phyloP scores from a whole-genome alignment of 2,797 vertebrate species.

The Galago senegalensis region DNA sequence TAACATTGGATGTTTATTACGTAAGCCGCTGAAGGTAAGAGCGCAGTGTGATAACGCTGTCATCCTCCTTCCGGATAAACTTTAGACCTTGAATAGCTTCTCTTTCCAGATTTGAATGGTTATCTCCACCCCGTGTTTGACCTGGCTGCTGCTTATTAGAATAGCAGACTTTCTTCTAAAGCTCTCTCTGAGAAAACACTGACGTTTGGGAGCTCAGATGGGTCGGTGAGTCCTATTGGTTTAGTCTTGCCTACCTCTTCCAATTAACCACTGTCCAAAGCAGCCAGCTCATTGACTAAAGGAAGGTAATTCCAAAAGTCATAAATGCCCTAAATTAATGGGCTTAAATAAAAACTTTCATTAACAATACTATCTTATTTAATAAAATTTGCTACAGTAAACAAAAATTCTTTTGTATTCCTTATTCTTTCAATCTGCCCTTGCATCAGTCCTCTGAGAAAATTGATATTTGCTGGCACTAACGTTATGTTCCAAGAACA shows the following conservation, averaged over 20 bases:
- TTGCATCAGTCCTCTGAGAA: background rate
- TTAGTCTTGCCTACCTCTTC: background rate
- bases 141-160: background rate
- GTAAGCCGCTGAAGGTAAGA: background rate
- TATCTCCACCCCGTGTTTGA: background rate
- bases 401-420: background rate
- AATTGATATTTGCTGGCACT: background rate
- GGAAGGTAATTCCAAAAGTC: constrained; percentile 49
- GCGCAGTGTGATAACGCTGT: background rate
- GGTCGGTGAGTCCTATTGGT: background rate
- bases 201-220: background rate
- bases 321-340: background rate
- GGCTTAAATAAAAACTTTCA: background rate
- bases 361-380: constrained; percentile 26
- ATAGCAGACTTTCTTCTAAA: background rate
- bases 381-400: background rate
- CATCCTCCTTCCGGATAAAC: background rate
- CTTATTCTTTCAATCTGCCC: background rate
- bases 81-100: background rate
- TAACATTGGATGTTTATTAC: background rate
- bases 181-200: background rate
- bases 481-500: background rate
- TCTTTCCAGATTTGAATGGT: background rate
- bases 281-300: constrained; percentile 21
- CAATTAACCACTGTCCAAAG: background rate